A percentile compares a stretch with the other conserved stretches of the same genome.
Conservation (phyloP, 2,797 vertebrate species). For the Notamacropus eugenii region DNA sequence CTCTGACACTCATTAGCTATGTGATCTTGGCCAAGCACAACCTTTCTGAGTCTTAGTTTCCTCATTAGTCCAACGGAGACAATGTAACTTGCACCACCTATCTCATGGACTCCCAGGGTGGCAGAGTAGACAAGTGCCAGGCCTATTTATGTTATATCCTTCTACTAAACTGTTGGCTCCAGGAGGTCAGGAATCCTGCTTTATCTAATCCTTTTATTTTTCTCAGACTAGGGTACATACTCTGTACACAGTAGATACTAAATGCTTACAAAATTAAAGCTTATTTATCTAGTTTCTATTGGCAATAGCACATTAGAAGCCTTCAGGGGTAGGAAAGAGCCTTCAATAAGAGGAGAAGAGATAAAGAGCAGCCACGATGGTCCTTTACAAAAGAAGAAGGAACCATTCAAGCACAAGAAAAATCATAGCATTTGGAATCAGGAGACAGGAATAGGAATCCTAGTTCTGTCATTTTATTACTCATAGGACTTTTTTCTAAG, state of each 20-base stretch:
- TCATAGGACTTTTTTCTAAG: neutral
- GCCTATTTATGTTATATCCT: too few relatives aligned
- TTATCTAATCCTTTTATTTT: neutral
- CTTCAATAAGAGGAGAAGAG: neutral
- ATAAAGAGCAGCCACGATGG: neutral
- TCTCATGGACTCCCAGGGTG: neutral
- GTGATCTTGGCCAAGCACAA: neutral
- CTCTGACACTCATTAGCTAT: neutral
- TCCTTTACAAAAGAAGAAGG: neutral
- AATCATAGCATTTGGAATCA: neutral
- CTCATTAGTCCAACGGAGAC: neutral
- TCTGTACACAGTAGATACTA: neutral
- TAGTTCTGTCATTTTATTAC: neutral
- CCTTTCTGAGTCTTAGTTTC: neutral
- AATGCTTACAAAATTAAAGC: neutral
- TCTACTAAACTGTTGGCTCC: too few relatives aligned
- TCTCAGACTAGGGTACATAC: neutral
- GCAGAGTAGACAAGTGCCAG: too few relatives aligned
- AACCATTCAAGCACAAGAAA: neutral
- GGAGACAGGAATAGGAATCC: neutral
- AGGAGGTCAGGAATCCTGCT: neutral
- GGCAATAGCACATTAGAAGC: neutral
- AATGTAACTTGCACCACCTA: neutral
- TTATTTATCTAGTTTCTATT: neutral
- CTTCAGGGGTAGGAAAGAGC: neutral